Evolutionary conservation across 1,140 invertebrate species (phyloP).

Genomic region (Lordiphosa stackelbergi): DNA sequence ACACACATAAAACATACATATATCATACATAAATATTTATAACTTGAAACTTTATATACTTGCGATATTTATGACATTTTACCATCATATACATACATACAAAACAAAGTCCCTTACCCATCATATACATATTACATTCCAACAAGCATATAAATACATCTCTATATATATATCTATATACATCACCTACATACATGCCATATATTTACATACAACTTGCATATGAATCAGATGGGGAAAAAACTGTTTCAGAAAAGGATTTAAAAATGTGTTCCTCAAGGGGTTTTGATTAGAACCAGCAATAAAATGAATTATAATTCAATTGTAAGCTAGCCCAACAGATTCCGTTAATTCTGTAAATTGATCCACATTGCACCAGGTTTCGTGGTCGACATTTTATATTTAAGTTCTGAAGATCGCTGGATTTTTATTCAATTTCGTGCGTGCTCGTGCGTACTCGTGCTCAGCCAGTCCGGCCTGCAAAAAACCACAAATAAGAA

Average conservation of each 20-base stretch:
- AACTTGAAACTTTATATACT: constrained; percentile 11
- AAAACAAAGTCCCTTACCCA: constrained; percentile 36
- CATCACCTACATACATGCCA: constrained; percentile 9
- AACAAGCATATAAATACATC: constrained; percentile 30
- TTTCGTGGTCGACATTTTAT: no score
- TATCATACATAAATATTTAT: constrained; percentile 22
- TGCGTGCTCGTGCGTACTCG: no score
- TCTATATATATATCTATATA: constrained; percentile 14
- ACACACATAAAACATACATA: constrained; percentile 36
- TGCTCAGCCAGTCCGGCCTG: no score
- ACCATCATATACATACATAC: constrained; percentile 42
- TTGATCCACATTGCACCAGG: no score
- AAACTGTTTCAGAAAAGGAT: constrained; percentile 4
- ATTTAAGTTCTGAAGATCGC: no score
- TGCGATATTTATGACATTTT: constrained; percentile 24
- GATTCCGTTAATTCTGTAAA: no score
- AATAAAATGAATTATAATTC: no score
- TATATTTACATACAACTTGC: constrained; percentile 20
- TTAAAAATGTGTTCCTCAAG: no score
- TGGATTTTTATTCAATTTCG: no score
- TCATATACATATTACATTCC: constrained; percentile 23
- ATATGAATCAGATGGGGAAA: not conserved
- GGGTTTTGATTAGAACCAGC: no score
- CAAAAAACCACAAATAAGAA: no score
- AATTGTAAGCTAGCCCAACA: no score